Base-by-base conservation (phyloP, 2,888 invertebrate species). In the Drosophila mulleri region DNA sequence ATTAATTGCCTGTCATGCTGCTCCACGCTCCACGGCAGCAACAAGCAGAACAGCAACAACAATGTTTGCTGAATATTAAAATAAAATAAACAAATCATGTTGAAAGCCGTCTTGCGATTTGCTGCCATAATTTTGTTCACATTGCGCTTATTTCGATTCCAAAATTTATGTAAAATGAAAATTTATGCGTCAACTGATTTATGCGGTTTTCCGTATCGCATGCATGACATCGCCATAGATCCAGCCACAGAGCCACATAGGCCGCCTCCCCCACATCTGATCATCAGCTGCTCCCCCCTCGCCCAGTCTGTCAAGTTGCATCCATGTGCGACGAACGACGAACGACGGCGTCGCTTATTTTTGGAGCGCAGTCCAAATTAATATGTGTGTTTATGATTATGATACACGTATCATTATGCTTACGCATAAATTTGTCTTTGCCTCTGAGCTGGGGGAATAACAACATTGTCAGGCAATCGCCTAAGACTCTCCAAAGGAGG, bases 181-280 rank as follows among this genome's bases (percentile, higher is more conserved):
- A 87, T 87, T 88, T 89, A 89, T 87, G 89, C 86, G 89, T 83
- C 86, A 88, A 88, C 85, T 89, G 86, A 87, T 87, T 87, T 87
- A 87, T 89, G 86, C 79, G 81, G 80, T 74, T 82, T 81, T 70
- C 73, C 67, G 71, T 82, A 81, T 85, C 74, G 83, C 78, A 80
- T 75, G 83, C 84, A 79, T 81, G 83, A 81, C 75, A 80, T 70
- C 66, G 63, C 69, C 62, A 52, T 39, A 80, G 67, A n/a, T n/a
- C n/a, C n/a, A 72, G 60, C 70, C 62, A 48, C 23, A 20, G 35
- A 68, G 60, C 69, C 62, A 18, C 11, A 18, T 32, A 42, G 32
- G n/a, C 47, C 71, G 29, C 39, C 42, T 18, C 23, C 35, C 18
- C 42, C 44, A 44, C 41, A 58, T 48, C 48, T 53, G 50, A 56